Conservation (phyloP, 2,888 invertebrate genomes). For the Myopa tessellatipennis region DNA sequence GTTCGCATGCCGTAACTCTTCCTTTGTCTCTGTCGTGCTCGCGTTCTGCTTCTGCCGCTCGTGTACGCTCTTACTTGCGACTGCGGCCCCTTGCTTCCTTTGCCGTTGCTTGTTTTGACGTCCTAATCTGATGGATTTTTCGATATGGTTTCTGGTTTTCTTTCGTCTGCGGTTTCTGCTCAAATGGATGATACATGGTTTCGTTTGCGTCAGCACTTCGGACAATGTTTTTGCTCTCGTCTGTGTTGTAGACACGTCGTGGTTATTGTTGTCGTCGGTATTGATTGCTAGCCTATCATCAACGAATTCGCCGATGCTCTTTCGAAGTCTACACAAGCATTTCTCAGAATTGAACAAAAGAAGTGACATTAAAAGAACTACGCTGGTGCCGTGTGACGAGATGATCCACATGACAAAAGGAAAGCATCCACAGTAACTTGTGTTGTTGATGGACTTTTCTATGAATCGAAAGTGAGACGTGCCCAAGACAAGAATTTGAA, state of each 20-base stretch:
- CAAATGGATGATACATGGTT: slow-evolving; percentile 31
- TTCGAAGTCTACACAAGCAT: neutral
- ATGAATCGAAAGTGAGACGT: too few relatives aligned
- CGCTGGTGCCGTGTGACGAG: too few relatives aligned
- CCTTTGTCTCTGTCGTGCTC: neutral
- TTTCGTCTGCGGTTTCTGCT: slow-evolving; percentile 23
- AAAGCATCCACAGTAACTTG: too few relatives aligned
- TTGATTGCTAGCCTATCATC: neutral
- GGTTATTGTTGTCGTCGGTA: slow-evolving; percentile 3
- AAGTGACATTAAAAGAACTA: neutral
- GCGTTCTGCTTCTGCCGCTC: neutral
- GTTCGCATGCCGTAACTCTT: neutral
- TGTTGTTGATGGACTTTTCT: too few relatives aligned
- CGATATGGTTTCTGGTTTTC: slow-evolving; percentile 37
- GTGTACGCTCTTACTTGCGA: neutral
- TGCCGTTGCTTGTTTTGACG: slow-evolving; percentile 37
- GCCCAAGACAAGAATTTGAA: too few relatives aligned
- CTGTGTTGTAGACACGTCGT: slow-evolving; percentile 10
- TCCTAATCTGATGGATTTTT: slow-evolving; percentile 45
- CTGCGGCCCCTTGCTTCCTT: too few relatives aligned
- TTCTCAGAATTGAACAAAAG: neutral
- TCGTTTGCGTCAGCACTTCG: slow-evolving; percentile 30
- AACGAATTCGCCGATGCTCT: neutral
- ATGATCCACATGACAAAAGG: too few relatives aligned
- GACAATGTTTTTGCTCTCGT: slow-evolving; percentile 19